Evolutionary conservation across 2,113 vertebrate genomes (phyloP).

Genomic region (Caloenas nicobarica): DNA sequence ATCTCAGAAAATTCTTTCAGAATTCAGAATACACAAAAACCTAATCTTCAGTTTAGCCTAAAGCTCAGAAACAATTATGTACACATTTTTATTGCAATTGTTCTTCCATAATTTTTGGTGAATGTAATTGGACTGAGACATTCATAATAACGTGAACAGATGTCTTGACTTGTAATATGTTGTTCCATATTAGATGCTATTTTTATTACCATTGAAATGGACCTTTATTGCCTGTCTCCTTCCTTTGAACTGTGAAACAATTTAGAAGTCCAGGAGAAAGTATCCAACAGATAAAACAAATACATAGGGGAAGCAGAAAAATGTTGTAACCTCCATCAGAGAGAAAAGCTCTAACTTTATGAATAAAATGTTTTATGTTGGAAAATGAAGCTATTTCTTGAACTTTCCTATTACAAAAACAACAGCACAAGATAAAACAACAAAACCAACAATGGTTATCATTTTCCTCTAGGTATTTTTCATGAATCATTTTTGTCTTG

Average conservation of each 20-base stretch:
- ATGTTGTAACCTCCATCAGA: not conserved
- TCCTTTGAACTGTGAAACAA: not conserved
- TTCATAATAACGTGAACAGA: slow-evolving; percentile 4
- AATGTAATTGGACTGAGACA: not conserved
- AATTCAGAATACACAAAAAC: not conserved
- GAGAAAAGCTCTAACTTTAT: not conserved
- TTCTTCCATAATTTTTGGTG: not conserved
- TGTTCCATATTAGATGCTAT: not conserved
- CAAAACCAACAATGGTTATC: not conserved
- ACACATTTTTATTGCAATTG: not conserved
- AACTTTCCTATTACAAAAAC: not conserved
- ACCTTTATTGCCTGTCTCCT: not conserved
- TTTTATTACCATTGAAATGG: slow-evolving; percentile 1
- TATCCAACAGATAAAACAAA: not conserved
- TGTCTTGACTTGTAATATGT: not conserved
- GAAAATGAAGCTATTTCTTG: not conserved
- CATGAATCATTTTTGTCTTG: not conserved
- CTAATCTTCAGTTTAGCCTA: not conserved
- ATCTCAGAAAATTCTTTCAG: not conserved
- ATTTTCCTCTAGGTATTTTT: not conserved
- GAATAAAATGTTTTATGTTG: not conserved
- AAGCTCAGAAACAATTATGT: not conserved
- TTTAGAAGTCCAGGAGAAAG: not conserved
- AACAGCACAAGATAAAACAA: not conserved
- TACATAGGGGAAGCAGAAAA: not conserved